Percentiles rank a stretch among this genome's conserved stretches.
Conservation (phyloP, 2,797 vertebrate species). For the Nyctalus aviator region DNA sequence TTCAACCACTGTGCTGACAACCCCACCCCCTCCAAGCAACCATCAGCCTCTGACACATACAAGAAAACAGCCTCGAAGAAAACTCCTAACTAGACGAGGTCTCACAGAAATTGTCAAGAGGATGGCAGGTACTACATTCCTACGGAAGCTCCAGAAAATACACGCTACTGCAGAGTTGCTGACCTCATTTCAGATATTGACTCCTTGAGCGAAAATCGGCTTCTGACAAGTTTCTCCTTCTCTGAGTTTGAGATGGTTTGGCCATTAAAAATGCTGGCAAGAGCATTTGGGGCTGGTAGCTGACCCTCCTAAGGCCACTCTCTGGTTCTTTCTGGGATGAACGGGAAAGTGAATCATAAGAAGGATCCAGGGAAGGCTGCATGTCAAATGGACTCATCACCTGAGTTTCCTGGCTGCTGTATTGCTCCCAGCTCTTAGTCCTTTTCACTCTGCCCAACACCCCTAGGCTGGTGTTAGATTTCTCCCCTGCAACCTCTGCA, state of each 20-base stretch:
- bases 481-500: neutral
- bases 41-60: conserved; percentile 41
- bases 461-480: too few species aligned
- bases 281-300: conserved; percentile 46
- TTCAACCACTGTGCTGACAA: neutral
- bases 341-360: neutral
- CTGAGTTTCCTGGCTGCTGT: neutral
- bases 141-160: conserved; percentile 55
- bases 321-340: conserved; percentile 50
- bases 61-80: conserved; percentile 34
- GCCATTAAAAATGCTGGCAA: conserved; percentile 19
- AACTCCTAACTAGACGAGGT: conserved; percentile 34
- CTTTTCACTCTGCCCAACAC: neutral
- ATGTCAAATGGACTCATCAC: neutral
- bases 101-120: conserved; percentile 63
- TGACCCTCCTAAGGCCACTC: neutral
- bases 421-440: neutral
- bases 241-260: conserved; percentile 9
- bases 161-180: conserved; percentile 33
- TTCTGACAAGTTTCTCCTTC: conserved; percentile 78
- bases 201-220: conserved; percentile 58
- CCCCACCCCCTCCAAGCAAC: neutral
- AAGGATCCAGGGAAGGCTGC: conserved; percentile 48
- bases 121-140: conserved; percentile 14
- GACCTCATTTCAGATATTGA: conserved; percentile 70